phyloP scores from a whole-genome alignment of 2,797 vertebrate genomes.

The Geotrypetes seraphini region DNA sequence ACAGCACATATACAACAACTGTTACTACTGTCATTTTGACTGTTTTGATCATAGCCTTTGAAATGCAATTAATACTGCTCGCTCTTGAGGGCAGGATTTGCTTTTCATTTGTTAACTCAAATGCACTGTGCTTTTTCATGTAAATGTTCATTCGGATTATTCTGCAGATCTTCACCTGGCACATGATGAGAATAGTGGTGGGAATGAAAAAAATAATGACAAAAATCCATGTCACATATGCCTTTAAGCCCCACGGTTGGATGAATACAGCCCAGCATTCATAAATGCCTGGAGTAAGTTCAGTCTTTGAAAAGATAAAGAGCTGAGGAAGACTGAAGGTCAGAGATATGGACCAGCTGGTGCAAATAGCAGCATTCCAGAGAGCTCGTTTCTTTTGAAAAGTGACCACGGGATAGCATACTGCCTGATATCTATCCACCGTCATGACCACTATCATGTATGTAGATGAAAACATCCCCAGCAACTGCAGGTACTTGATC shows the following conservation, averaged over 20 bases:
- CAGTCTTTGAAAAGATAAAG: conserved; percentile 49
- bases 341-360: conserved; percentile 37
- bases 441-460: conserved; percentile 48
- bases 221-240: conserved; percentile 48
- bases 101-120: conserved; percentile 20
- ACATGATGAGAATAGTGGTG: conserved; percentile 28
- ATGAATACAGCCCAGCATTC: conserved; percentile 48
- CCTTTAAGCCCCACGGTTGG: conserved; percentile 30
- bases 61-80: conserved; percentile 41
- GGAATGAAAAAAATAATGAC: conserved; percentile 44
- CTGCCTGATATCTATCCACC: conserved; percentile 37
- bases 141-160: conserved; percentile 38
- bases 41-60: conserved; percentile 54
- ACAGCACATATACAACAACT: conserved; percentile 39
- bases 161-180: conserved; percentile 41
- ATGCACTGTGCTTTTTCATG: conserved; percentile 27
- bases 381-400: conserved; percentile 42
- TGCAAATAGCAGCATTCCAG: conserved; percentile 43
- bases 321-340: conserved; percentile 45
- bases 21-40: conserved; percentile 53
- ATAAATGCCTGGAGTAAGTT: conserved; percentile 41
- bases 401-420: conserved; percentile 42
- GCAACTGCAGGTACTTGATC: conserved; percentile 44
- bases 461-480: conserved; percentile 47
- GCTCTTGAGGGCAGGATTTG: conserved; percentile 22